These are phyloP conservation scores for Xenopus borealis DNA, from an alignment of 2,113 vertebrate species.

Conservation along the genomic window DNA sequence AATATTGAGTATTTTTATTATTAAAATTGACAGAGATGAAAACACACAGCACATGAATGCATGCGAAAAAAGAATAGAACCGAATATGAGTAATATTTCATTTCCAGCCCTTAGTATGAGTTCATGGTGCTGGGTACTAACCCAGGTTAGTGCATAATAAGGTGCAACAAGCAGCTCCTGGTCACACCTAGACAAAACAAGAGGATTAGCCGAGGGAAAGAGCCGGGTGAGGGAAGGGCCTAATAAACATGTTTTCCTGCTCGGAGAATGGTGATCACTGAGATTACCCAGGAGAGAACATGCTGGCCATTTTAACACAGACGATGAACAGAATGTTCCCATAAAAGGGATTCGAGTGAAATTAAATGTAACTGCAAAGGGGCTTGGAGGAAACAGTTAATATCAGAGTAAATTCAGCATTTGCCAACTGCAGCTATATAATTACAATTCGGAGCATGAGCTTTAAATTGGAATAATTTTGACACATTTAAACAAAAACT, in stretches of 20 bases:
- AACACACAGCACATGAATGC: not conserved
- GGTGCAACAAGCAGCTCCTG: not conserved
- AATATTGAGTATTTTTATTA: not conserved
- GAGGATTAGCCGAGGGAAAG: not conserved
- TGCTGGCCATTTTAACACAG: not conserved
- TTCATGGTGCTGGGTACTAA: not conserved
- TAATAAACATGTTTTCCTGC: constrained; percentile 5
- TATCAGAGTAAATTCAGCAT: not conserved
- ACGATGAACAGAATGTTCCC: constrained; percentile 5
- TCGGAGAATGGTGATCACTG: not conserved
- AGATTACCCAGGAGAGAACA: constrained; percentile 2
- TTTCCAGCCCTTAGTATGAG: not conserved
- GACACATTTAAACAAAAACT: no score
- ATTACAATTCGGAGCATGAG: no score
- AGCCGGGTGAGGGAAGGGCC: not conserved
- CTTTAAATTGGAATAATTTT: no score
- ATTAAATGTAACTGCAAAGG: not conserved
- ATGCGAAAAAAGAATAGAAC: not conserved
- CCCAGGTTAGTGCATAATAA: not conserved
- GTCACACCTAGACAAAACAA: constrained; percentile 10
- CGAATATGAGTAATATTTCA: not conserved
- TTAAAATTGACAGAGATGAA: not conserved
- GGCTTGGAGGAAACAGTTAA: not conserved
- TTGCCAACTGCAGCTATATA: no score
- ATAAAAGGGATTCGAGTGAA: constrained; percentile 5